Conservation (phyloP, 2,797 vertebrate genomes). For the Ibycter americanus region DNA sequence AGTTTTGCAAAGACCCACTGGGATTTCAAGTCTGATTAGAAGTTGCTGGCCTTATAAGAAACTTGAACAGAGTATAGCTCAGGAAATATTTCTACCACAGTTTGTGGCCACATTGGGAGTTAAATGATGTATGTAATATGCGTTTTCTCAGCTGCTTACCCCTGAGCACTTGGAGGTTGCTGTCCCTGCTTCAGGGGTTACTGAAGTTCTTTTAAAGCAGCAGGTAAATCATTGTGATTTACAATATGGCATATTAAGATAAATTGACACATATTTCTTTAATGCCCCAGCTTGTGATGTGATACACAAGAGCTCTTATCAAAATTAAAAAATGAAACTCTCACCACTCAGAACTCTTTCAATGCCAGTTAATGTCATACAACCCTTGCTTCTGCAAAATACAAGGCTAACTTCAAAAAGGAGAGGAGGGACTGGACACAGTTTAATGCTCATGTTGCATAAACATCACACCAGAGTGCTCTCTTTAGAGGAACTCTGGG, state of each 20-base stretch:
- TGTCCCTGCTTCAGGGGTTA: background rate
- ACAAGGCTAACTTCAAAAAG: background rate
- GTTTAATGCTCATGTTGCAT: background rate
- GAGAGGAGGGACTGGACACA: background rate
- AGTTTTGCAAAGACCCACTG: background rate
- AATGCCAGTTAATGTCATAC: background rate
- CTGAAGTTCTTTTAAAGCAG: background rate
- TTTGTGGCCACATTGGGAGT: background rate
- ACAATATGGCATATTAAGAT: background rate
- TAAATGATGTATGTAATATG: background rate
- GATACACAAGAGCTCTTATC: background rate
- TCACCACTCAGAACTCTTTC: background rate
- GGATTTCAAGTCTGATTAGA: background rate
- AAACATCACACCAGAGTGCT: background rate
- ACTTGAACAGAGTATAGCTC: background rate
- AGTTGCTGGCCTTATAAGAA: background rate
- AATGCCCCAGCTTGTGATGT: background rate
- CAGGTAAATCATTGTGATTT: background rate
- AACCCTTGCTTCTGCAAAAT: background rate
- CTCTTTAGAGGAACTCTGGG: background rate
- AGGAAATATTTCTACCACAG: background rate
- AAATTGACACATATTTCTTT: background rate
- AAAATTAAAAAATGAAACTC: background rate
- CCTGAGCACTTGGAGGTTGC: background rate
- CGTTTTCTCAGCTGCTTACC: background rate